Evolutionary conservation across 2,113 vertebrate species (phyloP).

Genomic region (Sturnus vulgaris): DNA sequence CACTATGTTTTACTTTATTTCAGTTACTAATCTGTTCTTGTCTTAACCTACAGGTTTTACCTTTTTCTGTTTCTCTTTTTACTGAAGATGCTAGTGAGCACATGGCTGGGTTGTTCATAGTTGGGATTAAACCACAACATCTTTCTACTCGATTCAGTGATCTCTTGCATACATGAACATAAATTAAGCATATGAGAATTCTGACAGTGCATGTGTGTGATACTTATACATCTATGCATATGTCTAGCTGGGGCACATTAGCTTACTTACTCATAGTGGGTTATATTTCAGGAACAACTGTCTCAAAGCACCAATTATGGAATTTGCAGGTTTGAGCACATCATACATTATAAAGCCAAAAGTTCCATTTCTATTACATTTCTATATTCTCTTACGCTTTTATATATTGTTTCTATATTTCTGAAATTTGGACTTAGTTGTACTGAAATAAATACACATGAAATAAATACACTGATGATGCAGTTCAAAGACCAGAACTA

Average conservation of each 20-base stretch:
- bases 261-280: neutral
- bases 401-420: neutral
- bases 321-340: neutral
- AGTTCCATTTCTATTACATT: neutral
- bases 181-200: neutral
- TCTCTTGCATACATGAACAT: neutral
- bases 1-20: neutral
- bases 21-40: neutral
- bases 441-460: neutral
- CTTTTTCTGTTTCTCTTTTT: neutral
- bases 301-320: neutral
- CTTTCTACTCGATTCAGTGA: neutral
- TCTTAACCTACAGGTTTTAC: neutral
- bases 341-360: neutral
- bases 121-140: neutral
- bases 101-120: neutral
- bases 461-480: neutral
- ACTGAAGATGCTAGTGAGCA: accelerated
- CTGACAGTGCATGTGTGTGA: neutral
- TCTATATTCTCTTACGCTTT: neutral
- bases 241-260: neutral
- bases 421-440: neutral
- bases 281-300: neutral
- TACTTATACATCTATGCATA: neutral
- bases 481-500: neutral